phyloP scores from a whole-genome alignment of 2,797 vertebrate genomes.

The Poeciliopsis paucimaculata region DNA sequence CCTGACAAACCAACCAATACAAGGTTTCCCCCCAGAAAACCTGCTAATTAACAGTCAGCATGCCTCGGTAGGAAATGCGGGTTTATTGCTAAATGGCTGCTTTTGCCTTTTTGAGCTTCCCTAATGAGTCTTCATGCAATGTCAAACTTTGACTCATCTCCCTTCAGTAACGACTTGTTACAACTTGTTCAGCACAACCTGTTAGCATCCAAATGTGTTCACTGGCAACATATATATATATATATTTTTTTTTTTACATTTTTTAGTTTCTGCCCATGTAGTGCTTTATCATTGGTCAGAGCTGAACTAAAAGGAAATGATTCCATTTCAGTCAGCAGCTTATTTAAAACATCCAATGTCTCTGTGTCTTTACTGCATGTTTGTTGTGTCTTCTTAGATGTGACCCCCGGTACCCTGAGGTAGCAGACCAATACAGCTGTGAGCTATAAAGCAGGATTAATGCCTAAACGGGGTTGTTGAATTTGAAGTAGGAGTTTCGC shows the following conservation, averaged over 20 bases:
- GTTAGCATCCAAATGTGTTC: neutral
- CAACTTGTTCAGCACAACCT: neutral
- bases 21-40: too few species aligned
- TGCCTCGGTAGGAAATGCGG: neutral
- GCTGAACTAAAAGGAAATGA: neutral
- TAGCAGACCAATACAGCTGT: neutral
- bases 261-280: neutral
- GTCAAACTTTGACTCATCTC: neutral
- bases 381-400: neutral
- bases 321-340: neutral
- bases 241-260: too few species aligned
- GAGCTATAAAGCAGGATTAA: neutral
- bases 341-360: neutral
- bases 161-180: neutral
- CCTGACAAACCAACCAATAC: neutral
- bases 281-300: neutral
- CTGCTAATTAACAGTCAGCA: neutral
- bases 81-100: neutral
- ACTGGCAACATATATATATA: neutral
- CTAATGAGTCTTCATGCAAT: neutral
- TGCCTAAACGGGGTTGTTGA: neutral
- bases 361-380: neutral
- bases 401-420: neutral
- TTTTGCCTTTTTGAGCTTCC: neutral
- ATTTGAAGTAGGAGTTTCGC: neutral